A percentile compares a stretch with the other conserved stretches of the same genome.
These are phyloP conservation scores for Zaprionus lineosus DNA, from an alignment of 2,888 invertebrate genomes.

Conservation along the genomic window DNA sequence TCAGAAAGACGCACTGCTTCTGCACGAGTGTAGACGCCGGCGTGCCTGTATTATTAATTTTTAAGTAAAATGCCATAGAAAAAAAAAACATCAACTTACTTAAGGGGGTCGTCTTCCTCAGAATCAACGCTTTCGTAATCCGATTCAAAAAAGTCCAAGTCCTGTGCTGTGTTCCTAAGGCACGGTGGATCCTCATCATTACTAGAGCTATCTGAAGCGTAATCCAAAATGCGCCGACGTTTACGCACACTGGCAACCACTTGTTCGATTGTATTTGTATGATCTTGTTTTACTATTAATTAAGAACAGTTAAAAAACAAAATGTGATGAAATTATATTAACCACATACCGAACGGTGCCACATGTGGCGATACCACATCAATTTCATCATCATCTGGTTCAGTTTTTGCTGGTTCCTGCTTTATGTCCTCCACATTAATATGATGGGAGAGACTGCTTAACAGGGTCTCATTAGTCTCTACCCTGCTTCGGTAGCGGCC, in stretches of 20 bases:
- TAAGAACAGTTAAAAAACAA: neutral
- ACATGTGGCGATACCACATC: conserved; percentile 84
- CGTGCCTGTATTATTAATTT: conserved; percentile 86
- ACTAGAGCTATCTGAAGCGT: conserved; percentile 87
- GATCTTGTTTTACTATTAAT: conserved; percentile 76
- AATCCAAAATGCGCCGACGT: conserved; percentile 85
- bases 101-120: conserved; percentile 89
- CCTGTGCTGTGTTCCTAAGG: conserved; percentile 86
- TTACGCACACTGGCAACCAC: conserved; percentile 84
- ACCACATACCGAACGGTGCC: conserved; percentile 85
- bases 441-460: conserved; percentile 87
- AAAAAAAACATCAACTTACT: conserved; percentile 82
- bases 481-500: conserved; percentile 85
- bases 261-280: conserved; percentile 84
- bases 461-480: conserved; percentile 87
- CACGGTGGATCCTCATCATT: conserved; percentile 87
- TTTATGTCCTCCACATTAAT: conserved; percentile 82
- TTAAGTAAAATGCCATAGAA: neutral
- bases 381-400: conserved; percentile 83
- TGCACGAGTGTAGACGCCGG: conserved; percentile 94
- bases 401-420: conserved; percentile 63
- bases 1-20: conserved; percentile 91
- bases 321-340: no score
- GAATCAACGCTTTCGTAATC: conserved; percentile 91
- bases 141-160: conserved; percentile 87